Base-by-base conservation (phyloP, 2,888 invertebrate species). In the Apocheima hispidaria region DNA sequence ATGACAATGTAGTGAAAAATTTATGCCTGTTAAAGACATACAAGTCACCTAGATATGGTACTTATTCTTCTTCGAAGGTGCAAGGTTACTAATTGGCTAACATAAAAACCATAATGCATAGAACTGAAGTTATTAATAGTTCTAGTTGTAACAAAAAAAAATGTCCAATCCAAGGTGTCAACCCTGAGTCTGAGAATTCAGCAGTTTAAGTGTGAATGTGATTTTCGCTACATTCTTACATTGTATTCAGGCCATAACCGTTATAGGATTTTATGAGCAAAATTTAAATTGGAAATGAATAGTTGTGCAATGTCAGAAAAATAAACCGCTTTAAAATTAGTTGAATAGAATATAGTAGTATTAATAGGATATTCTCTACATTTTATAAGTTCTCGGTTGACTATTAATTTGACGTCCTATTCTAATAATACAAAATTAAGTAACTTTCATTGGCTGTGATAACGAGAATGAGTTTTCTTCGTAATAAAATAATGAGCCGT, bases 211-310 rank as follows among this genome's bases (percentile, higher is more conserved):
- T 50, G 30, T 40, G 56, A 51, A 60, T 35, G 49, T 46, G 30
- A 38, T 44, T 46, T 40, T 59, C 36, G 40, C n/a, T 48, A 65
- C 60, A 60, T 59, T 67, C 21, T 60, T 64, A 63, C 60, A 59
- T 54, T 66, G 65, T 68, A 69, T 71, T 65, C 66, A 61, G 72
- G 69, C 67, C 70, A 72, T 66, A 52, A 50, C 66, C 57, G 74
- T 70, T 72, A 69, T 66, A 66, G 69, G 69, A 75, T 78, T 73
- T 78, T 72, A 77, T 72, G 69, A 55, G 55, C 48, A 63, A 69
- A 69, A 54, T 74, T 70, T 57, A 63, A 58, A 65, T 66, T 66
- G 58, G 49, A 60, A 35, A 43, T 54, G 54, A 3, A 44, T 26
- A 44, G 43, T 44, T 41, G 4, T 10, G 6, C n/a, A 23, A 12